Evolutionary conservation across 1,140 invertebrate genomes (phyloP), one percentile per base, ranked within the genome.

Genomic region (Solenopsis fugax): DNA sequence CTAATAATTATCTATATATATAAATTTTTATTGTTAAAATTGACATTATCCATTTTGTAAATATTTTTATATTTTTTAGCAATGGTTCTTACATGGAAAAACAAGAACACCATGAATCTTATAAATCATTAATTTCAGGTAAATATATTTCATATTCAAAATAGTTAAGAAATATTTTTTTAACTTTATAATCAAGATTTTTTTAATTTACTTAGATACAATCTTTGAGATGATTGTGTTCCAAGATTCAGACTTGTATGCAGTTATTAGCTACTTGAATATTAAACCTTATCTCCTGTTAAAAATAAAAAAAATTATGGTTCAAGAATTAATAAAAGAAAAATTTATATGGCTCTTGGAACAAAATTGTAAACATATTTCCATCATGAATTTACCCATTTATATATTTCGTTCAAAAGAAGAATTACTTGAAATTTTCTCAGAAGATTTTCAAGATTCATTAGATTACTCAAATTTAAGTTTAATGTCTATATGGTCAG

Each of bases 401-500:
- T 13, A 2, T 64, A 4, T n/a, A 64, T 77, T 77, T 77, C 41
- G 4, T 34, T n/a, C 41, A 45, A 41, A 2, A 9, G 6, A 69
- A 52, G 48, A 69, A 18, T 69, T 80, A 48, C 21, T 76, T 45
- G 18, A 41, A 4, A 3, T 41, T 41, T 29, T 29, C 29, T 41
- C 41, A 41, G 7, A 41, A 41, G 41, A 41, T 41, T 41, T 41
- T 41, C 41, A 41, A 18, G 18, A n/a, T 54, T 0, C 12, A 0
- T 24, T 0, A 7, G 41, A 41, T 6, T 41, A 6, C 41, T 13
- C 4, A 24, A 5, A 9, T 41, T 16, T 29, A 6, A 62, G 12
- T 10, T 37, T 65, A 7, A 5, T 54, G 62, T 78, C 76, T 13
- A 69, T 80, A 69, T 80, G 77, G 77, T 54, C 62, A 24, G 62